Base-by-base conservation (phyloP, 1,140 invertebrate genomes). In the Olivierus martensii region DNA sequence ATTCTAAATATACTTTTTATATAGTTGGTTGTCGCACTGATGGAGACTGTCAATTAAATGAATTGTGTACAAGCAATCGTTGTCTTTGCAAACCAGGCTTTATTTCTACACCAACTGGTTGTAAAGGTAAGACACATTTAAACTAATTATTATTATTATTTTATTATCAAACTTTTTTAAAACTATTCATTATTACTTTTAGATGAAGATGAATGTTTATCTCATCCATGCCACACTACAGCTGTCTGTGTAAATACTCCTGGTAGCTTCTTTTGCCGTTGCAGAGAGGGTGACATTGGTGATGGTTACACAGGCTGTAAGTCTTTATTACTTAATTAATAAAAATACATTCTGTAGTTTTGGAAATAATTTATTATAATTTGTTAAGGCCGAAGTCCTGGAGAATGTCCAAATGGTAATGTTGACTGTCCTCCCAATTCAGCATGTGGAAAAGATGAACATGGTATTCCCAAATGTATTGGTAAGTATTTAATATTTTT, bases 231-330 rank as follows among this genome's bases (percentile, higher is more conserved):
- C 63, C 87, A 90, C 65, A 71, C 76, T 12, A 78, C 77, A 35
- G 85, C 85, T 10, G 70, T 77, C 17, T 93, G 88, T 63, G 68
- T 80, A 46, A 91, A 93, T 70, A 70, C 77, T 1, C 76, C 78
- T 3, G 87, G 87, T 1, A 85, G 83, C 9, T 92, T 79, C 66
- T 76, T 78, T 45, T 92, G 88, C 61, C 63, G 74, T 1, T 92
- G 88, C 66, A 49, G 45, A 19, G 53, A 62, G 39, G 62, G 62
- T 5, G 60, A 60, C 22, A 63, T 60, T 42, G 62, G 62, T 34
- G 63, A 64, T 52, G 57, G 61, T 22, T 63, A 55, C 48, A 58
- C 44, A 17, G 61, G 59, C 47, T 63, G 62, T 60, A 53, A 50
- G 53, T 50, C 36, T 22, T 28, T 28, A 28, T 22, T 22, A 43